A percentile compares a stretch with the other conserved stretches of the same genome.
Evolutionary conservation across 2,113 vertebrate species (phyloP).

Genomic region (Sarotherodon lohbergeri): DNA sequence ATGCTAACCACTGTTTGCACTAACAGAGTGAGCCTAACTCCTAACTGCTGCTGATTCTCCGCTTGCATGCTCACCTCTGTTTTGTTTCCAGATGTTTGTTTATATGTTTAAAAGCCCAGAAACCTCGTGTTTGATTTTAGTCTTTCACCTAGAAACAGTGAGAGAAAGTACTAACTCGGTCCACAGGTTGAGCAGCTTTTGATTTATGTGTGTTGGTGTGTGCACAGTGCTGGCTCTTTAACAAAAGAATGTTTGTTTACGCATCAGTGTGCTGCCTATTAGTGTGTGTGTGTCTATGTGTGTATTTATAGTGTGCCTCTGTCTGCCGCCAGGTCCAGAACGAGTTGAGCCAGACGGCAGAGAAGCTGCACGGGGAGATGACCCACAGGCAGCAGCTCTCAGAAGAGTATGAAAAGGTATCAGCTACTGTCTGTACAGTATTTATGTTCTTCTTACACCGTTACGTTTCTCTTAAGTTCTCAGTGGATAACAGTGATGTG

Average conservation of each 20-base stretch:
- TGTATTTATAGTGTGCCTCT: neutral
- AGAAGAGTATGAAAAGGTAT: conserved; percentile 80
- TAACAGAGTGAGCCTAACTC: conserved; percentile 3
- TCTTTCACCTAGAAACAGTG: neutral
- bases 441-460: neutral
- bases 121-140: neutral
- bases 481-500: neutral
- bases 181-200: conserved; percentile 23
- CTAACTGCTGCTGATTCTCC: conserved; percentile 34
- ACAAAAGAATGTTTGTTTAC: neutral
- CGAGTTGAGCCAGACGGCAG: conserved; percentile 72
- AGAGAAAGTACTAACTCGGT: conserved; percentile 23
- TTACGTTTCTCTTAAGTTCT: neutral
- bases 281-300: neutral
- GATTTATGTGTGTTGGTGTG: neutral
- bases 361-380: conserved; percentile 71
- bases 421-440: accelerated
- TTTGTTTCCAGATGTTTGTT: neutral
- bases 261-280: neutral
- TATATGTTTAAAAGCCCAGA: neutral
- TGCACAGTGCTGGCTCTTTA: neutral
- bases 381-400: conserved; percentile 72
- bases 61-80: conserved; percentile 29
- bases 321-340: conserved; percentile 70
- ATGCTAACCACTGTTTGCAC: conserved; percentile 39